Conservation (phyloP, 2,888 invertebrate species). For the Piscicola geometra region DNA sequence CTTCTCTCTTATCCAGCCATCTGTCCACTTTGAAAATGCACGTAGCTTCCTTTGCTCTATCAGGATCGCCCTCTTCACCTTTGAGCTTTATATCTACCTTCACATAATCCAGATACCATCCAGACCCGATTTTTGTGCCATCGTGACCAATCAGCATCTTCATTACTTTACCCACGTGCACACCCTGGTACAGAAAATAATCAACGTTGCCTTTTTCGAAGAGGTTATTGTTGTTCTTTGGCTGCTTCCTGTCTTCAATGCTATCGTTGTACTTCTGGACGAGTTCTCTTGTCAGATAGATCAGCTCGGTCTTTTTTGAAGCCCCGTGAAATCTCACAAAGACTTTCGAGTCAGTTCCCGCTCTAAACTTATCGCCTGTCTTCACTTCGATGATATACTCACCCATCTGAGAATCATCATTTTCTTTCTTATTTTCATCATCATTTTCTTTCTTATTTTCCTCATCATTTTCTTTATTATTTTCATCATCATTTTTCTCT, state of each 20-base stretch:
- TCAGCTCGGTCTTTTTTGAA: not conserved
- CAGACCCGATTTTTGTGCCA: constrained; percentile 24
- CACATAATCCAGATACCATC: constrained; percentile 24
- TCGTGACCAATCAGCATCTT: constrained; percentile 18
- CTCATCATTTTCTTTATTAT: not conserved
- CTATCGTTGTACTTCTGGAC: not conserved
- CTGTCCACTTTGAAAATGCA: constrained; percentile 24
- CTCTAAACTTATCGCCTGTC: constrained; percentile 2
- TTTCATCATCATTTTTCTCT: too few relatives aligned
- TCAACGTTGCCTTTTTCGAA: not conserved
- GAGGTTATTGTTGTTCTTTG: not conserved
- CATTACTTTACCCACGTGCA: not conserved
- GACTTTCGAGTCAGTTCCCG: not conserved
- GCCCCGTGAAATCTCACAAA: not conserved
- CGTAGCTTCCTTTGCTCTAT: not conserved
- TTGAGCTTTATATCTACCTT: not conserved
- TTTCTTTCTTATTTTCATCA: not conserved
- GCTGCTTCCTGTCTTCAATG: not conserved
- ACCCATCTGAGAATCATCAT: not conserved
- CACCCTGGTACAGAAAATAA: not conserved
- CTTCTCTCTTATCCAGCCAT: constrained; percentile 34
- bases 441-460: not conserved
- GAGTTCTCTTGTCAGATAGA: not conserved
- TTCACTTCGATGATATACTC: constrained; percentile 5
- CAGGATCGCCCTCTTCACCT: not conserved